Base-by-base conservation (phyloP, 2,797 vertebrate species). In the Molothrus ater region DNA sequence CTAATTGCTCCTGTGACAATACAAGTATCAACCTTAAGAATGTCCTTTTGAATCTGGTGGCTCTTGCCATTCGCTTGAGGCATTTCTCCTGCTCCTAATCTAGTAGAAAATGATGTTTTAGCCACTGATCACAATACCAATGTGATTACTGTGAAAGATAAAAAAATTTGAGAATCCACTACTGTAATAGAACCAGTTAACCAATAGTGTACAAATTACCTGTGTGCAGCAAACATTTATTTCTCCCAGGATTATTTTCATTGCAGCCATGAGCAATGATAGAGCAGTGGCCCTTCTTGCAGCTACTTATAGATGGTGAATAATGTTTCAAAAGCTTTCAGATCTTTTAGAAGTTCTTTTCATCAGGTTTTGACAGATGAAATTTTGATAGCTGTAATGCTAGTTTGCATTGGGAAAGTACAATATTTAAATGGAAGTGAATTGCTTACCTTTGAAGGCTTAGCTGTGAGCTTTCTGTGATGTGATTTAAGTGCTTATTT, bases 251-350 rank as follows among this genome's bases (percentile, higher is more conserved):
- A 29, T 72, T 82, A 54, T 74, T 83, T 78, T 40, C 14, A 17
- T 26, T 78, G 26, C 32, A 71, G 25, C 64, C 22, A 18, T 36
- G 65, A 82, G 20, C n/a, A 40, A 34, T 32, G 24, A 25, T 3
- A 34, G 54, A 75, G 15, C 47, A 45, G 13, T 54, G 19, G 6
- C 28, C 9, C 10, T 61, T 72, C 22, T 17, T 47, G 24, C 78
- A 60, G 34, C n/a, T 80, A 18, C 65, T 56, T 64, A 11, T 0
- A 42, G 7, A 18, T 61, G 14, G 20, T 64, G 16, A 75, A 43
- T 61, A 83, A 43, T 18, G 24, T 84, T 78, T 74, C 31, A 53
- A 90, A 88, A 83, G 36, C 65, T 78, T 92, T 86, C 57, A 57
- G 40, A 17, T 61, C 16, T 73, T 66, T 17, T 34, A 43, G 18